Percentiles rank a stretch among this genome's conserved stretches.
Evolutionary conservation across 2,113 vertebrate species (phyloP).

Genomic region (Tinamus guttatus): DNA sequence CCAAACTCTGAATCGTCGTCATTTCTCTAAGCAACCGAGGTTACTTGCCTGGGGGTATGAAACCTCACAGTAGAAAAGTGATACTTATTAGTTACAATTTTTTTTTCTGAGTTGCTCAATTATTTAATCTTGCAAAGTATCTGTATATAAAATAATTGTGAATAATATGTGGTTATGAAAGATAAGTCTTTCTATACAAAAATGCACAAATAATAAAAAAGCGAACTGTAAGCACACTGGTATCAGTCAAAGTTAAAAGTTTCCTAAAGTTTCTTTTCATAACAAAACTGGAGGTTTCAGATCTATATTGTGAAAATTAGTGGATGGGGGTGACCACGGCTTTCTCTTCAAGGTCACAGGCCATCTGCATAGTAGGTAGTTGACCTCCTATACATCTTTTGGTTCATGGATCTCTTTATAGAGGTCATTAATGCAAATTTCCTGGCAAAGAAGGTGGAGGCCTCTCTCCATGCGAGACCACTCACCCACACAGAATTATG

Average conservation of each 20-base stretch:
- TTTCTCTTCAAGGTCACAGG: neutral
- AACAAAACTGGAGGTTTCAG: neutral
- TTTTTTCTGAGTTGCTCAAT: neutral
- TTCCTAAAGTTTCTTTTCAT: neutral
- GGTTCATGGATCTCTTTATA: neutral
- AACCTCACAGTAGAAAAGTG: neutral
- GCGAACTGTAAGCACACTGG: neutral
- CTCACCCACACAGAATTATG: neutral
- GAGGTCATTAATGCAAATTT: neutral
- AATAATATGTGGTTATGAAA: neutral
- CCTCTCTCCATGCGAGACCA: neutral
- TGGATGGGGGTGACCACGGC: neutral
- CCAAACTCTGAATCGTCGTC: neutral
- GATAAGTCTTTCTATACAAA: neutral
- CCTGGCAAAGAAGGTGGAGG: neutral
- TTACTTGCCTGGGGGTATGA: too few species aligned
- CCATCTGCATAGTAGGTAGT: neutral
- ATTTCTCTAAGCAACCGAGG: neutral
- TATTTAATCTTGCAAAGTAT: neutral
- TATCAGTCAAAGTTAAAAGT: neutral
- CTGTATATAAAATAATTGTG: neutral
- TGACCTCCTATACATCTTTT: neutral
- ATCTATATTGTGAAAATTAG: neutral
- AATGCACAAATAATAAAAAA: neutral
- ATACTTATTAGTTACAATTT: neutral